Percentiles rank a stretch among this genome's conserved stretches.
Conservation (phyloP, 2,888 invertebrate species). For the Yponomeuta sedellus region DNA sequence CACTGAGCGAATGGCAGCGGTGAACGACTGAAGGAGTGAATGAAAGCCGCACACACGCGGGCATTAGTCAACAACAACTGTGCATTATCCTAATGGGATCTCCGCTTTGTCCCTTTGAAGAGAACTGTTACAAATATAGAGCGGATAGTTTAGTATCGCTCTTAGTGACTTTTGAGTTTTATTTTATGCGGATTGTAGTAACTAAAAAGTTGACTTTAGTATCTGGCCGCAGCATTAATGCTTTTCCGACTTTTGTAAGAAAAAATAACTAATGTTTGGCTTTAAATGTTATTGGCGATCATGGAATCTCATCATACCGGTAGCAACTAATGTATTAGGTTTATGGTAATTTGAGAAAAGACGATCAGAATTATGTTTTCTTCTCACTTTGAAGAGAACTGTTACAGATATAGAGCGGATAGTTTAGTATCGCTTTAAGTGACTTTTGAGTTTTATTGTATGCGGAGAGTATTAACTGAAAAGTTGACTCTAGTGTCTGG, state of each 20-base stretch:
- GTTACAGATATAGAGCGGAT: constrained; percentile 25
- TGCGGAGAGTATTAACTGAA: neutral
- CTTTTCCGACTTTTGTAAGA: too few relatives aligned
- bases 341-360: too few relatives aligned
- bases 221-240: too few relatives aligned
- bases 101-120: constrained; percentile 47
- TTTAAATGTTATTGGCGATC: too few relatives aligned
- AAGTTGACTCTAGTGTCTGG: too few relatives aligned
- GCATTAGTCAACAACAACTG: constrained; percentile 58
- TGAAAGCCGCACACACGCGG: constrained; percentile 40
- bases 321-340: too few relatives aligned
- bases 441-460: neutral
- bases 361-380: too few relatives aligned
- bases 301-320: too few relatives aligned
- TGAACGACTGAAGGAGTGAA: constrained; percentile 45
- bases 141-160: constrained; percentile 1
- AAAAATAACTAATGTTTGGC: too few relatives aligned
- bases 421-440: neutral
- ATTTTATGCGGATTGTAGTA: neutral
- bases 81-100: constrained; percentile 58
- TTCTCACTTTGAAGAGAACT: constrained; percentile 44
- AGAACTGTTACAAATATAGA: constrained; percentile 30
- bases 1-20: constrained; percentile 29
- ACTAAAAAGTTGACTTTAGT: too few relatives aligned
- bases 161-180: neutral